These are phyloP conservation scores for Alentia gelatinosa DNA, from an alignment of 2,888 invertebrate species.

Conservation along the genomic window DNA sequence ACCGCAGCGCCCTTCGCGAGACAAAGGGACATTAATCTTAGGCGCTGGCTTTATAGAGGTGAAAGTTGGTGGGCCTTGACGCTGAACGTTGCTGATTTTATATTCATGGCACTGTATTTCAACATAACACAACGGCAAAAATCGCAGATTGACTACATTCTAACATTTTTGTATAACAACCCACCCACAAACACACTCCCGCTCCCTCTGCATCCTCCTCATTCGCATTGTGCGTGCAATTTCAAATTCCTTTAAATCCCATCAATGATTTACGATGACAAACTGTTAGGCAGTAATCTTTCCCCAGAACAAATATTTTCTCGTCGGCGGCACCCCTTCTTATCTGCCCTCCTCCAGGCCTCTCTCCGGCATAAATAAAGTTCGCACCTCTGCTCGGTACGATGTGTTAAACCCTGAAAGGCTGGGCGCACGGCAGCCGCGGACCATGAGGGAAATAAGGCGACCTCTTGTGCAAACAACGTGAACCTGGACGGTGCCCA, in stretches of 20 bases:
- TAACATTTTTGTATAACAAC: background rate
- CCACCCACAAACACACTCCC: no score
- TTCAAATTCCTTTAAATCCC: background rate
- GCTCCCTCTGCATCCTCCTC: background rate
- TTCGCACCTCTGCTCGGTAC: background rate
- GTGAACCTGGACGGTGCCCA: background rate
- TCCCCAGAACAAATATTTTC: background rate
- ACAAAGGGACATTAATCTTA: constrained; percentile 25
- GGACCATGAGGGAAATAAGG: background rate
- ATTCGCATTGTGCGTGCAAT: background rate
- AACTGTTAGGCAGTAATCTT: constrained; percentile 1
- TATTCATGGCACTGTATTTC: background rate
- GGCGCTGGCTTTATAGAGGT: background rate
- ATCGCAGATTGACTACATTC: background rate
- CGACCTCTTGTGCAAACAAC: constrained; percentile 28
- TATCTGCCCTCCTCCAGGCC: background rate
- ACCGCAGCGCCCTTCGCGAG: background rate
- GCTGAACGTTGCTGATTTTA: background rate
- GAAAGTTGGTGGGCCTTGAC: background rate
- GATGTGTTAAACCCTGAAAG: constrained; percentile 39
- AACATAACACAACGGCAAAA: background rate
- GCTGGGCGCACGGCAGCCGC: background rate
- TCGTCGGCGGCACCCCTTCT: background rate
- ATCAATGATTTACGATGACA: constrained; percentile 9
- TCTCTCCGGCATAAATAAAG: background rate